These are phyloP conservation scores for Amphipoea lucens DNA, from an alignment of 2,888 invertebrate genomes.

Conservation along the genomic window DNA sequence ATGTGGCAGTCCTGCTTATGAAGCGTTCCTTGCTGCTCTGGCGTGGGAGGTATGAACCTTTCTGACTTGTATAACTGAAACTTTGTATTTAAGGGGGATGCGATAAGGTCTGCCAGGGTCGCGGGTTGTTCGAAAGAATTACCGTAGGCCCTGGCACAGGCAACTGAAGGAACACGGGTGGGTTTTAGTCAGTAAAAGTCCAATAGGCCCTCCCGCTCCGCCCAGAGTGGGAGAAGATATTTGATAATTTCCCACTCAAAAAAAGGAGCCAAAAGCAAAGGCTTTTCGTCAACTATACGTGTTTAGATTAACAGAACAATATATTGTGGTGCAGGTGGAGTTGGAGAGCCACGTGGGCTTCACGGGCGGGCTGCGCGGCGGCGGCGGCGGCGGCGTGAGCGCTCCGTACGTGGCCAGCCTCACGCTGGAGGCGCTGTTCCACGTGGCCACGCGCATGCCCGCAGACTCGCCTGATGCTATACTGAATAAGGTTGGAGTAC, in stretches of 20 bases:
- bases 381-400: conserved; percentile 96
- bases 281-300: no score
- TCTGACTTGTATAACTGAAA: neutral
- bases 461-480: conserved; percentile 96
- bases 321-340: conserved; percentile 92
- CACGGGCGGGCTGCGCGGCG: conserved; percentile 97
- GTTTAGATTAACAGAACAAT: no score
- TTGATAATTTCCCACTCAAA: no score
- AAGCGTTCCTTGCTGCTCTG: conserved; percentile 93
- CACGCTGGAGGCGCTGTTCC: conserved; percentile 98
- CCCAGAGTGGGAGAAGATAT: no score
- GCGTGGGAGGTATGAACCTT: conserved; percentile 90
- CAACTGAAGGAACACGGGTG: no score
- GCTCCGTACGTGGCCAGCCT: conserved; percentile 99
- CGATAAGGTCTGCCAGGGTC: no score
- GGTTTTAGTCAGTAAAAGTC: no score
- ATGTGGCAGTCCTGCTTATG: conserved; percentile 97
- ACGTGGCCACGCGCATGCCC: conserved; percentile 99
- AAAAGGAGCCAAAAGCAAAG: no score
- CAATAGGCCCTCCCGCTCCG: no score
- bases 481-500: conserved; percentile 93
- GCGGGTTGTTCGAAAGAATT: no score
- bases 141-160: no score
- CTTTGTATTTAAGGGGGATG: neutral
- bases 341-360: conserved; percentile 98